A percentile compares a stretch with the other conserved stretches of the same genome.
Evolutionary conservation across 2,797 vertebrate species (phyloP).

Genomic region (Chelon auratus): DNA sequence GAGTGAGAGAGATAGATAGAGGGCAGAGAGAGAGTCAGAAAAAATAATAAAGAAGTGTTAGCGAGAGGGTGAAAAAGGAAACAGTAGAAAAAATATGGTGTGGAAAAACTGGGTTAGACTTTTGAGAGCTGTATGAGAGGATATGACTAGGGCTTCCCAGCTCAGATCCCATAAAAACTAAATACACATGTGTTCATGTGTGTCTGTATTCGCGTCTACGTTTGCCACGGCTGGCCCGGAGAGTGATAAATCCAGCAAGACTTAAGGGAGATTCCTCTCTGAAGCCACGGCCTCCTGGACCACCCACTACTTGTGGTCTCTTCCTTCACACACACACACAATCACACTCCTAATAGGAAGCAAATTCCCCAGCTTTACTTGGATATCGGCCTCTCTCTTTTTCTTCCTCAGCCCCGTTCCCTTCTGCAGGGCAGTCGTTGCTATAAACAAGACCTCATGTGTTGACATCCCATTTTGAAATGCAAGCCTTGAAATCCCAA

Average conservation of each 20-base stretch:
- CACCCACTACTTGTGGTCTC: slow-evolving; percentile 77
- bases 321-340: slow-evolving; percentile 50
- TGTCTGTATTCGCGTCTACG: slow-evolving; percentile 60
- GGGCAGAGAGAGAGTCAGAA: slow-evolving; percentile 36
- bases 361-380: slow-evolving; percentile 72
- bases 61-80: slow-evolving; percentile 37
- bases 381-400: slow-evolving; percentile 52
- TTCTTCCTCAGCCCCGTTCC: slow-evolving; percentile 29
- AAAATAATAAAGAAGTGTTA: slow-evolving; percentile 39
- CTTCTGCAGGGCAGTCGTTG: slow-evolving; percentile 57
- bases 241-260: slow-evolving; percentile 76
- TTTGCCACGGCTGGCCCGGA: slow-evolving; percentile 62
- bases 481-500: slow-evolving; percentile 42
- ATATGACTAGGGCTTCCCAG: slow-evolving; percentile 55
- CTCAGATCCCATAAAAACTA: slow-evolving; percentile 63
- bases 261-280: slow-evolving; percentile 77
- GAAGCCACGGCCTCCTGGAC: slow-evolving; percentile 69
- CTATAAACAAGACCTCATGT: slow-evolving; percentile 67
- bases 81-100: slow-evolving; percentile 41
- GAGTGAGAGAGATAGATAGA: slow-evolving; percentile 50
- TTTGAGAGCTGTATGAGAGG: slow-evolving; percentile 46
- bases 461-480: slow-evolving; percentile 70
- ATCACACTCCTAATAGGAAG: slow-evolving; percentile 71
- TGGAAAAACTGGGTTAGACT: slow-evolving; percentile 62
- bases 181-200: slow-evolving; percentile 62